phyloP scores from a whole-genome alignment of 2,888 invertebrate genomes.

The Morpho achilles region DNA sequence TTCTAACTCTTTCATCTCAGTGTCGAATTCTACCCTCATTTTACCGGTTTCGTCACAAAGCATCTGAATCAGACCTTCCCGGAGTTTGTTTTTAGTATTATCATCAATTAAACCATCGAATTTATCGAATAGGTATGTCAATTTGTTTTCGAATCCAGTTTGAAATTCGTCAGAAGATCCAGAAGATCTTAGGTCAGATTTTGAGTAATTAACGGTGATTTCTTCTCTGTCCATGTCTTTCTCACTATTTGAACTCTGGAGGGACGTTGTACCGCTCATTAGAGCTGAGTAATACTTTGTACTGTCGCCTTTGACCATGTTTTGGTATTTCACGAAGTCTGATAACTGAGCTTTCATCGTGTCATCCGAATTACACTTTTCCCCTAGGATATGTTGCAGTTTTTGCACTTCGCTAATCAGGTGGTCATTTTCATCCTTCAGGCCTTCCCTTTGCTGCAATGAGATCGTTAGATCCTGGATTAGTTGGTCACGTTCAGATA shows the following conservation, averaged over 20 bases:
- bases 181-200: conserved; percentile 59
- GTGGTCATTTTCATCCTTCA: conserved; percentile 81
- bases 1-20: conserved; percentile 60
- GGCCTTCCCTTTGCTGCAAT: conserved; percentile 82
- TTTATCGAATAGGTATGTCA: conserved; percentile 49
- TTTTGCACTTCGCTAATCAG: conserved; percentile 79
- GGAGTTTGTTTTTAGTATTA: conserved; percentile 62
- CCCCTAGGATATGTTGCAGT: conserved; percentile 59
- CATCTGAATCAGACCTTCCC: conserved; percentile 77
- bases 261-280: conserved; percentile 60
- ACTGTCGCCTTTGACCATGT: conserved; percentile 62
- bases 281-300: conserved; percentile 67
- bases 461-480: conserved; percentile 86
- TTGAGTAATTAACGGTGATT: conserved; percentile 64
- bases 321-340: conserved; percentile 68
- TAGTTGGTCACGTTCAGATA: conserved; percentile 83
- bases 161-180: conserved; percentile 59
- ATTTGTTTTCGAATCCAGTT: conserved; percentile 58
- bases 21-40: conserved; percentile 60
- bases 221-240: conserved; percentile 74
- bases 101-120: conserved; percentile 62
- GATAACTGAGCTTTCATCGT: conserved; percentile 65
- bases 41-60: conserved; percentile 76
- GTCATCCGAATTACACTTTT: conserved; percentile 55
- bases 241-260: conserved; percentile 64